Evolutionary conservation across 2,888 invertebrate species (phyloP), one percentile per base, ranked within the genome.

Genomic region (Rhopalosiphum nymphaeae): DNA sequence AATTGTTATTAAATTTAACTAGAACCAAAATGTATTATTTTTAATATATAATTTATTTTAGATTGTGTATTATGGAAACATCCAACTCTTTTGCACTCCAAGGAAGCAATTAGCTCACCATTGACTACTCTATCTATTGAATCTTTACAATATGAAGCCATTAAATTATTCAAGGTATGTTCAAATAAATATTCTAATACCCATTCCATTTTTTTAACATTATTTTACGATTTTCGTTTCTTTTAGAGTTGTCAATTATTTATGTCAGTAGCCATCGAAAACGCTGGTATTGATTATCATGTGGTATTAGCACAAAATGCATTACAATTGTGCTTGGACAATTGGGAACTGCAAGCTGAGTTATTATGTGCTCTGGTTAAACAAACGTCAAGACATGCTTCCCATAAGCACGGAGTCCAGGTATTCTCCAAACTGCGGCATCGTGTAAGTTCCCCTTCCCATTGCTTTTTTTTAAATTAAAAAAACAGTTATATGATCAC

Each of bases 221-320:
- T 26, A 13, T 57, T 61, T 36, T 57, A 26, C 46, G 42, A 67
- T 88, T 46, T 78, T 46, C 9, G 1, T 56, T 56, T 57, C 42
- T 94, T 78, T 91, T 96, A 98, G 98, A 98, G 99, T 96, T 98
- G 98, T 95, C 98, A 99, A 96, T 97, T 99, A 95, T 99, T 99
- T 96, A 98, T 98, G 97, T 99, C 98, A 7, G 99, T 99, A 95
- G 98, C 98, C 88, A 98, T 99, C 95, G 99, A 99, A 96, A 98
- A 98, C 95, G 98, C 99, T 93, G 98, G 99, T 95, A 98, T 99
- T 95, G 99, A 99, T 96, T 99, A 99, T 96, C 99, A 99, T 96
- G 99, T 99, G 95, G 98, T 98, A 94, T 97, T 99, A 95, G 99
- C 99, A 36, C 99, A 99, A 97, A 99, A 99, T 96, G 98, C 99